A percentile compares a stretch with the other conserved stretches of the same genome.
phyloP scores from a whole-genome alignment of 1,140 invertebrate genomes.

The Akabosia matsudoensis region DNA sequence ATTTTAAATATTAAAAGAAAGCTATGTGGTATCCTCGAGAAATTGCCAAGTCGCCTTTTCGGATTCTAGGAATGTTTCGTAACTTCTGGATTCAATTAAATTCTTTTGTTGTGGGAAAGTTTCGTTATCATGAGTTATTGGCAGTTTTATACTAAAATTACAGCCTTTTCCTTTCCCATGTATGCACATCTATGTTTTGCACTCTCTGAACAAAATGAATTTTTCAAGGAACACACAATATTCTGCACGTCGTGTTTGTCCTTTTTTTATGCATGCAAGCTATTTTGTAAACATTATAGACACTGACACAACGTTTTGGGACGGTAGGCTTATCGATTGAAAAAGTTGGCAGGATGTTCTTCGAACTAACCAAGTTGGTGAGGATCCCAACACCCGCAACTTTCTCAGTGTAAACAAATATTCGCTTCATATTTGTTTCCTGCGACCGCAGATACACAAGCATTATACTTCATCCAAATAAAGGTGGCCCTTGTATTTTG shows the following conservation, averaged over 20 bases:
- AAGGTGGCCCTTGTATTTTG: too few relatives aligned
- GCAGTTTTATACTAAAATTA: not conserved
- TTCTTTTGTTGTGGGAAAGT: not conserved
- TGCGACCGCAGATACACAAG: not conserved
- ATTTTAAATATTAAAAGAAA: too few relatives aligned
- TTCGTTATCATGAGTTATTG: not conserved
- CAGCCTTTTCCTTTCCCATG: not conserved
- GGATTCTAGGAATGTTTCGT: too few relatives aligned
- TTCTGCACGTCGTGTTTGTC: not conserved
- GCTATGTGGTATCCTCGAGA: too few relatives aligned
- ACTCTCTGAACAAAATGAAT: not conserved
- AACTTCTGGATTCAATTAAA: not conserved
- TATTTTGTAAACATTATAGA: not conserved
- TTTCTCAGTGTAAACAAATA: constrained; percentile 19
- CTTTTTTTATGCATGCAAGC: not conserved
- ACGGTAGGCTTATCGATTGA: constrained; percentile 17
- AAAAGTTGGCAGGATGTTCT: not conserved
- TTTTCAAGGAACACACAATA: not conserved
- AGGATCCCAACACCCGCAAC: not conserved
- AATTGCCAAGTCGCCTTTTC: too few relatives aligned
- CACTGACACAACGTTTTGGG: not conserved
- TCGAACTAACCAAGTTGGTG: not conserved
- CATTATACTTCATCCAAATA: too few relatives aligned
- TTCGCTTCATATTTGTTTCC: not conserved
- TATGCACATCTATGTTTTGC: not conserved